Base-by-base conservation (phyloP, 2,888 invertebrate species). In the Alloscopus bannaensis region DNA sequence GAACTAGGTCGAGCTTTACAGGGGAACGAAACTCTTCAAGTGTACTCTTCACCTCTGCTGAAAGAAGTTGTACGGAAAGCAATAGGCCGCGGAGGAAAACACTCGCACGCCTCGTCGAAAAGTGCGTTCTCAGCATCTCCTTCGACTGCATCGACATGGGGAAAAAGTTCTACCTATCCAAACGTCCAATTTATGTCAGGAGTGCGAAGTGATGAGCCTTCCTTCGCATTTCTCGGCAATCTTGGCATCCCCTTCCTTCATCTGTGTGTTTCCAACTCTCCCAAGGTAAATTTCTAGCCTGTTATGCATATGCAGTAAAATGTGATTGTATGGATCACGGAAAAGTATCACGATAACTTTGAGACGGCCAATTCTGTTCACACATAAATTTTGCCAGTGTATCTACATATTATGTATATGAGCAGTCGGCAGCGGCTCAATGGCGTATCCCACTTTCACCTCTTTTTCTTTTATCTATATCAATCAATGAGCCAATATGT, bases 201-300 rank as follows among this genome's bases (percentile, higher is more conserved):
- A 59, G 82, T 84, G 52, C 77, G 77, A 62, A 64, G 50, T 40
- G 84, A 84, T 80, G 84, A 85, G 75, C 76, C 84, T 68, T 78
- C 85, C 22, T 85, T 84, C 52, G 83, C 83, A 47, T 85, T 86
- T 55, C 69, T 86, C 2, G 84, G 84, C 59, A 85, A 85, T 71
- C 78, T 85, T 31, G 86, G 86, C 64, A 83, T 86, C 47, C 86
- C 86, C 1, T 84, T 84, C 55, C 80, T 86, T 42, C 79, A 81
- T 64, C 78, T 84, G 18, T 76, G 80, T 28, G 81, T 86, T 64
- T 69, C 85, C 45, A 86, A 84, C 71, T 70, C 80, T 31, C 86
- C 85, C 16, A 82, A 84, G 84, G 85, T 84, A 83, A 80, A 64
- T 47, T 62, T 28, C 59, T 76, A 42, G 60, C 68, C 50, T 50